Conservation (phyloP, 2,888 invertebrate species). For the Neocrepidodera transversa region DNA sequence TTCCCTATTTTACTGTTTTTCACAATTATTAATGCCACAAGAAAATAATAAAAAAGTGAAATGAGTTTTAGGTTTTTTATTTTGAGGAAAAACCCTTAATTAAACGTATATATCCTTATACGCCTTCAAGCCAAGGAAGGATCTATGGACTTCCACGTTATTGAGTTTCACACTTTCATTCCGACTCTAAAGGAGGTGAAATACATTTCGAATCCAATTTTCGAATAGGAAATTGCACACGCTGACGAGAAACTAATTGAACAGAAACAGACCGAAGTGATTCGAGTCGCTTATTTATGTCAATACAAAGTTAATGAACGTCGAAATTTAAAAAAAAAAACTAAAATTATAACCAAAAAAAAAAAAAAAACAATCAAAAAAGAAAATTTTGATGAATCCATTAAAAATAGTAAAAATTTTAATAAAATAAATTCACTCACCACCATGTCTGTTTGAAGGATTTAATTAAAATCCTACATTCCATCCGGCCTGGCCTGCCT, state of each 20-base stretch:
- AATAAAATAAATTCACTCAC: constrained; percentile 27
- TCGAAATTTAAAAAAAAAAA: neutral
- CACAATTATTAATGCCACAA: no score
- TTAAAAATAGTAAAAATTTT: constrained; percentile 1
- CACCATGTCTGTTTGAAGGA: constrained; percentile 32
- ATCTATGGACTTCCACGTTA: constrained; percentile 5
- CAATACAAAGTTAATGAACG: neutral
- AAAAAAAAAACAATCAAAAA: no score
- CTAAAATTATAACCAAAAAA: neutral
- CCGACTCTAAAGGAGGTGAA: constrained; percentile 13
- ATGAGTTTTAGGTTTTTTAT: no score
- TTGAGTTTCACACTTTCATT: constrained; percentile 1
- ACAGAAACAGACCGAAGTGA: no score
- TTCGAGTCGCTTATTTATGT: no score
- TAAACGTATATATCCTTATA: no score
- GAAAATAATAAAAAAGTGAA: no score
- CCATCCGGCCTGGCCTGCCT: constrained; percentile 26
- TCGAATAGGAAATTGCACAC: constrained; percentile 15
- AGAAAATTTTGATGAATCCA: no score
- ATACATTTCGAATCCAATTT: constrained; percentile 5
- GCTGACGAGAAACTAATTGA: constrained; percentile 12
- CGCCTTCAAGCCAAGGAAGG: no score
- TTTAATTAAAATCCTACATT: constrained; percentile 32
- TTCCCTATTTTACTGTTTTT: no score
- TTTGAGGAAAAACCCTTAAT: no score